Evolutionary conservation across 37 sponge, comb jelly and placozoan species (phyloP).

Genomic region (Crambe crambe): DNA sequence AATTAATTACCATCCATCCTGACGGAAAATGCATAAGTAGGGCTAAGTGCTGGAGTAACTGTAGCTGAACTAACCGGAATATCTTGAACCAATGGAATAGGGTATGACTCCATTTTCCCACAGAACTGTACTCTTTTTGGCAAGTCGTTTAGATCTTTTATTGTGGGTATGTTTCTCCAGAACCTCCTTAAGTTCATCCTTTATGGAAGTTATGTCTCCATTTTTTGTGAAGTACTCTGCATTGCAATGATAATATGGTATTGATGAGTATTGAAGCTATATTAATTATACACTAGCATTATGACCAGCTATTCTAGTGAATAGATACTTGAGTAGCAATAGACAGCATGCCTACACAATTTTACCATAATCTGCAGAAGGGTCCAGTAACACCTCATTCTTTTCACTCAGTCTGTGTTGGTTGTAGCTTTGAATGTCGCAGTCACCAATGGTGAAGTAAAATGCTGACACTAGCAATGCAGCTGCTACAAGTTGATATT

Average conservation of each 20-base stretch:
- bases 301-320: neutral
- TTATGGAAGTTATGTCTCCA: neutral
- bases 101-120: conserved; percentile 68
- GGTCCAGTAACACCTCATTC: neutral
- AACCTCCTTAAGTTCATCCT: neutral
- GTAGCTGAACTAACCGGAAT: conserved; percentile 36
- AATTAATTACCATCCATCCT: no score
- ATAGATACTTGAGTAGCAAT: neutral
- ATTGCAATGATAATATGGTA: neutral
- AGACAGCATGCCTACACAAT: neutral
- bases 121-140: neutral
- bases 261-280: neutral
- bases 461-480: neutral
- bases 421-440: neutral
- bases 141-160: neutral
- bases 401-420: neutral
- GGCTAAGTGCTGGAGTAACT: no score
- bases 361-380: neutral
- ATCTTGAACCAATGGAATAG: conserved; percentile 34
- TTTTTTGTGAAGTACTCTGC: neutral
- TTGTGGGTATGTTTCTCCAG: neutral
- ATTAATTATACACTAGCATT: neutral
- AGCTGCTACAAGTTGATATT: neutral
- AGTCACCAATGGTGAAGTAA: neutral
- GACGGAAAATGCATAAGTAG: no score